Conservation (phyloP, 2,797 vertebrate species). For the Gambusia yucatana region DNA sequence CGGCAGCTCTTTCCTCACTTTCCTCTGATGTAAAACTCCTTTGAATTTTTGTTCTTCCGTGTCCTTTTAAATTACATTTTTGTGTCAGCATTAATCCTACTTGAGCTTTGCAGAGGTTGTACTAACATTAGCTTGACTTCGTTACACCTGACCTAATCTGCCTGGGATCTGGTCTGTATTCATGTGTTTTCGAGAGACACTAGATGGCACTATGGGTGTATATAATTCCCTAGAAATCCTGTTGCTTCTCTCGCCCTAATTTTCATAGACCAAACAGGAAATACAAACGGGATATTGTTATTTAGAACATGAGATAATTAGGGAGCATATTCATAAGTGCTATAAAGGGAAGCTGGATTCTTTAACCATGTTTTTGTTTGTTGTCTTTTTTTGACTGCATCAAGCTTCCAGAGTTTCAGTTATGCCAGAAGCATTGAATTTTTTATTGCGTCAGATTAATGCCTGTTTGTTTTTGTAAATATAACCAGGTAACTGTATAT, state of each 20-base stretch:
- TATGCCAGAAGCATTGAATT: not conserved
- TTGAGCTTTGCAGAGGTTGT: not conserved
- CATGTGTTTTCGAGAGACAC: conserved; percentile 62
- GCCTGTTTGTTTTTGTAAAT: conserved; percentile 1
- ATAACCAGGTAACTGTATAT: not conserved
- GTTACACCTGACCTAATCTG: conserved; percentile 15
- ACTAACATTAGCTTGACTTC: not conserved
- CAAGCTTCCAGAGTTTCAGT: not conserved
- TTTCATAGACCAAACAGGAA: conserved; percentile 5
- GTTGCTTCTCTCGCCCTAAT: conserved; percentile 2
- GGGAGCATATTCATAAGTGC: conserved; percentile 12
- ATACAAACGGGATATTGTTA: conserved; percentile 20
- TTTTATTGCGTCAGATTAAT: not conserved
- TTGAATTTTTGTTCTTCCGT: not conserved
- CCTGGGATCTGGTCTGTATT: conserved; percentile 13
- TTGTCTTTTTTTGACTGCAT: not conserved
- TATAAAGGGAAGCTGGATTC: not conserved
- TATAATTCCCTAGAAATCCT: conserved; percentile 47
- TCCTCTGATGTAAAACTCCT: not conserved
- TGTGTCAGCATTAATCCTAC: not conserved
- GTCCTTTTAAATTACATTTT: not conserved
- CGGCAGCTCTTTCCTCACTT: conserved; percentile 2
- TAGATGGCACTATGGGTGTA: conserved; percentile 86
- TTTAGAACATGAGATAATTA: conserved; percentile 27
- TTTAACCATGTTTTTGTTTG: not conserved